Conservation (phyloP, 2,888 invertebrate species). For the Elmis aenea region DNA sequence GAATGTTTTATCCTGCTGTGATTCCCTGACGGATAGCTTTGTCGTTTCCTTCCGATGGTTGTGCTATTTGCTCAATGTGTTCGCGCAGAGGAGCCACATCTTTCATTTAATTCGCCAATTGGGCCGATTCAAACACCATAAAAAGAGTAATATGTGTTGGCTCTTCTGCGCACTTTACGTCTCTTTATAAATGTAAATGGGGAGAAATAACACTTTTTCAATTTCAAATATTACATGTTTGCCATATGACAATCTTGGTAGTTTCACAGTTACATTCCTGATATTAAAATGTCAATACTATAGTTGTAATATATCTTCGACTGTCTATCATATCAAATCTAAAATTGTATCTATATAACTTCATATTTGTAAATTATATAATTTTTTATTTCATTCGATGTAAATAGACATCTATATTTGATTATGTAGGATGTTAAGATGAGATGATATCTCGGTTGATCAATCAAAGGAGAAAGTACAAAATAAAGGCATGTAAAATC, state of each 20-base stretch:
- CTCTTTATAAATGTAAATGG: conserved; percentile 7
- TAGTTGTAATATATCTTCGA: conserved; percentile 18
- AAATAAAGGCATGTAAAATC: too few species aligned
- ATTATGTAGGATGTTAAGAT: too few species aligned
- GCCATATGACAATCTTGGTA: conserved; percentile 39
- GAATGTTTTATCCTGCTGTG: conserved; percentile 38
- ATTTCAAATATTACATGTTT: conserved; percentile 25
- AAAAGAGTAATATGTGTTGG: too few species aligned
- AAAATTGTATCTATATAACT: conserved; percentile 16
- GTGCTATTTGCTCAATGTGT: conserved; percentile 39
- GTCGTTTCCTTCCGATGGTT: conserved; percentile 41
- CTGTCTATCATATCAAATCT: conserved; percentile 17
- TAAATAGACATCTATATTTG: conserved; percentile 18
- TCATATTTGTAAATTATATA: conserved; percentile 21
- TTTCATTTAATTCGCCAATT: too few species aligned
- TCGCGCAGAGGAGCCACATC: conserved; percentile 13
- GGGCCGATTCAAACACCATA: too few species aligned
- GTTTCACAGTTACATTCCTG: conserved; percentile 32
- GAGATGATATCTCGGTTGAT: too few species aligned
- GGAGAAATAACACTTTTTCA: conserved; percentile 7
- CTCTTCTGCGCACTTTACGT: conserved; percentile 12
- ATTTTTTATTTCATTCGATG: conserved; percentile 21
- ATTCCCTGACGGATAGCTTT: conserved; percentile 37
- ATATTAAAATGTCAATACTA: conserved; percentile 17
- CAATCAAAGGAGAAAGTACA: too few species aligned